Conservation (phyloP, 35 echinoderm and acorn worm species). For the Strongylocentrotus purpuratus region DNA sequence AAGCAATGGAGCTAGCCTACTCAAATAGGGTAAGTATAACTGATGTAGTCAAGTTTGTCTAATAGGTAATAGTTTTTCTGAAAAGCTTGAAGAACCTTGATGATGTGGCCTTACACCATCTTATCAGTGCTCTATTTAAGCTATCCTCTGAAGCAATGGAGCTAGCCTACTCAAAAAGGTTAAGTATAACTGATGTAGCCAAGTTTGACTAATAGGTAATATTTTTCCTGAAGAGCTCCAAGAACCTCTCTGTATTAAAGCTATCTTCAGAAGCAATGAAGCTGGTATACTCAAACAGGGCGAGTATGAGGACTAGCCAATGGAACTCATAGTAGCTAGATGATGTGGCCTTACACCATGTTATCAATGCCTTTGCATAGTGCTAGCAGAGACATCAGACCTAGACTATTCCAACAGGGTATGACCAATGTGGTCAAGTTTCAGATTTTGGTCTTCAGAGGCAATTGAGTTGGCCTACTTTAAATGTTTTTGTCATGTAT, state of each 20-base stretch:
- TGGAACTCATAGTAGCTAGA: slow-evolving; percentile 87
- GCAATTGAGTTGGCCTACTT: not conserved
- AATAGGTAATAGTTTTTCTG: too few relatives aligned
- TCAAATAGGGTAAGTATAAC: too few relatives aligned
- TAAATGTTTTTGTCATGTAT: not conserved
- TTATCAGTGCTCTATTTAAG: slow-evolving; percentile 95
- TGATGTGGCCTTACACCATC: too few relatives aligned
- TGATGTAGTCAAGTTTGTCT: too few relatives aligned
- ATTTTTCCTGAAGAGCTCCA: slow-evolving; percentile 77
- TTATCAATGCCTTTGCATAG: slow-evolving; percentile 89
- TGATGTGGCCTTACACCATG: slow-evolving; percentile 93
- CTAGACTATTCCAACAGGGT: slow-evolving; percentile 85
- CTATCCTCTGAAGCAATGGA: slow-evolving; percentile 95
- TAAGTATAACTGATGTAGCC: not conserved
- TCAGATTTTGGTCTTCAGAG: not conserved
- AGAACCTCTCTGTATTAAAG: slow-evolving; percentile 96
- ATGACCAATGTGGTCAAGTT: too few relatives aligned
- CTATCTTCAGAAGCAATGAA: slow-evolving; percentile 36
- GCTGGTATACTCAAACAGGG: too few relatives aligned
- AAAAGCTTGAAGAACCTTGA: too few relatives aligned
- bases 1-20: too few relatives aligned
- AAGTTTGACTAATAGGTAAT: not conserved
- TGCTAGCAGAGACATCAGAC: slow-evolving; percentile 83
- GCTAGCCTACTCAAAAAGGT: slow-evolving; percentile 90
- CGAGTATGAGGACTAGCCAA: too few relatives aligned